These are phyloP conservation scores for Drosophila anceps DNA, from an alignment of 2,888 invertebrate genomes.

Conservation along the genomic window DNA sequence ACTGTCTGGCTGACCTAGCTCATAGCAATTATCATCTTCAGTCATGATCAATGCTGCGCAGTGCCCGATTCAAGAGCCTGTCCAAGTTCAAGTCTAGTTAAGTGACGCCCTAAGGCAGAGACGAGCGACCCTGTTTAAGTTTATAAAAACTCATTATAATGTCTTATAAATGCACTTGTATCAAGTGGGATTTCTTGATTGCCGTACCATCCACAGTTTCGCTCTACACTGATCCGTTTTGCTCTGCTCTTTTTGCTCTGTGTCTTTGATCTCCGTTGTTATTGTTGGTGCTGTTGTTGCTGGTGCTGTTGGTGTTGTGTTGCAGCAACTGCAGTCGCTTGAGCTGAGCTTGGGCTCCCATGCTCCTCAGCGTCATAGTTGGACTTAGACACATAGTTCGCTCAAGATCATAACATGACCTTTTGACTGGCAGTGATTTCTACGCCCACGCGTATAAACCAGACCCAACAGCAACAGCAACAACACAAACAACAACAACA, in stretches of 20 bases:
- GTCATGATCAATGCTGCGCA: conserved; percentile 58
- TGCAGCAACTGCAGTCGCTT: conserved; percentile 32
- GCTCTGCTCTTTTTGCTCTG: conserved; percentile 45
- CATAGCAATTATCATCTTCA: conserved; percentile 74
- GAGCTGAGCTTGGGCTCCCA: conserved; percentile 62
- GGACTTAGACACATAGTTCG: conserved; percentile 79
- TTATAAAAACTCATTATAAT: conserved; percentile 83
- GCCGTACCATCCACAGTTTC: conserved; percentile 42
- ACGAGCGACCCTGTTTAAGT: conserved; percentile 78
- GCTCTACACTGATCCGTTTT: conserved; percentile 52
- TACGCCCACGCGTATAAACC: conserved; percentile 82
- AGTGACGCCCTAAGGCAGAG: conserved; percentile 78
- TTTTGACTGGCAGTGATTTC: conserved; percentile 84
- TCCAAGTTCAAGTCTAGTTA: conserved; percentile 68
- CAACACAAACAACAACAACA: conserved; percentile 36
- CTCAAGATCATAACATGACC: conserved; percentile 83
- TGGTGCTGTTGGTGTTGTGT: conserved; percentile 12
- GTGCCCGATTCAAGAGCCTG: conserved; percentile 57
- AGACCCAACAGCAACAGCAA: conserved; percentile 69
- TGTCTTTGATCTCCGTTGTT: conserved; percentile 35
- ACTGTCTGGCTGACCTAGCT: conserved; percentile 65
- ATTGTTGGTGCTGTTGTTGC: conserved; percentile 26
- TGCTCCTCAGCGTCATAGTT: conserved; percentile 67
- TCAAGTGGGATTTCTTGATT: conserved; percentile 80
- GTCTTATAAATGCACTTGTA: conserved; percentile 82